Evolutionary conservation across 2,113 vertebrate species (phyloP).

Genomic region (Chaenogobius annularis): DNA sequence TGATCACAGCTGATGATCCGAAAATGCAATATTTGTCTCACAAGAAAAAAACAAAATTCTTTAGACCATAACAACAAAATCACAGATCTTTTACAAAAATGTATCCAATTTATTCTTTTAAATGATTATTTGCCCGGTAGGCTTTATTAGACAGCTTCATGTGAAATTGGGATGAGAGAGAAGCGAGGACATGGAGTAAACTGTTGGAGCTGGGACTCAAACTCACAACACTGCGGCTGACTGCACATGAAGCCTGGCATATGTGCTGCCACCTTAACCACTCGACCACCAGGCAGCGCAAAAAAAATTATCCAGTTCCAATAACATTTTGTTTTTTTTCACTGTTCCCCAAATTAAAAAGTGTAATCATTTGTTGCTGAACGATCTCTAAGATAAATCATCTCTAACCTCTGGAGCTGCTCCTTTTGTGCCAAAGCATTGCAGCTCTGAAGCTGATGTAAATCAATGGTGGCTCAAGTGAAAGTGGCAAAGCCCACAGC

Average conservation of each 20-base stretch:
- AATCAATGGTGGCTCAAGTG: slow-evolving; percentile 56
- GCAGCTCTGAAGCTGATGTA: slow-evolving; percentile 56
- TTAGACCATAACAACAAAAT: neutral
- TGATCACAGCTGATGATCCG: neutral
- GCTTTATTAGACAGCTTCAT: no score
- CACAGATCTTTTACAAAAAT: neutral
- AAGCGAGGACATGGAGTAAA: no score
- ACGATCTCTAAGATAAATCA: slow-evolving; percentile 58
- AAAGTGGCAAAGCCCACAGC: slow-evolving; percentile 56
- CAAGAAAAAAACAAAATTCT: no score
- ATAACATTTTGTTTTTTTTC: slow-evolving; percentile 35
- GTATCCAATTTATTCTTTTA: no score
- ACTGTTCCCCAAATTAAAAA: slow-evolving; percentile 25
- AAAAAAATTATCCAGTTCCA: neutral
- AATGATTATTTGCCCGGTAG: no score
- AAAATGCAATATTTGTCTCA: neutral
- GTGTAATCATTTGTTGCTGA: slow-evolving; percentile 41
- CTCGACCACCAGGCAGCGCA: no score
- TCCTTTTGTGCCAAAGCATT: slow-evolving; percentile 52
- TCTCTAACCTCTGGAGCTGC: slow-evolving; percentile 58
- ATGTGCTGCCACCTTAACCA: no score
- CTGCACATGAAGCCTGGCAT: no score
- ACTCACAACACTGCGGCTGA: no score
- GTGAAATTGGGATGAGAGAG: no score
- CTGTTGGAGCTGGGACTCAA: no score